Conservation (phyloP, 2,797 vertebrate species). For the Chromis chromis region DNA sequence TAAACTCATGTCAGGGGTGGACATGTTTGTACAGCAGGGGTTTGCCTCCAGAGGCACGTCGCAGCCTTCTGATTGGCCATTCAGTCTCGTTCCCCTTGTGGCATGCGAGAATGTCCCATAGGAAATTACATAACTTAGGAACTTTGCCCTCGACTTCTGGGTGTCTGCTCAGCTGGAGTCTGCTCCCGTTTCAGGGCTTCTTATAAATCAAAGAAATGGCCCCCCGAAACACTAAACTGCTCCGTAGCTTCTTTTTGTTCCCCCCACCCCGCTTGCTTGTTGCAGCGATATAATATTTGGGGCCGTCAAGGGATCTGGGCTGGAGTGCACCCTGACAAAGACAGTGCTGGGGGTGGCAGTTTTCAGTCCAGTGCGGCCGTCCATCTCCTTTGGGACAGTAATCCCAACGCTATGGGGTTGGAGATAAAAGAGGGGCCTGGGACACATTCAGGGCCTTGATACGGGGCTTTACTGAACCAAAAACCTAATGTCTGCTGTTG, state of each 20-base stretch:
- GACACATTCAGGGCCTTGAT: constrained; percentile 76
- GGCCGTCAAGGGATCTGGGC: constrained; percentile 42
- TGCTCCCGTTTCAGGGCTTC: constrained; percentile 43
- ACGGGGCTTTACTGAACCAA: constrained; percentile 74
- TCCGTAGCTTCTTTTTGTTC: neutral
- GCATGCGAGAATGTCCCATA: constrained; percentile 67
- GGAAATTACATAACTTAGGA: constrained; percentile 74
- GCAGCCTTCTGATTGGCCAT: constrained; percentile 61
- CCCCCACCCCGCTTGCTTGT: constrained; percentile 2
- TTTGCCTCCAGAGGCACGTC: constrained; percentile 59
- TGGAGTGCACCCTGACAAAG: constrained; percentile 69
- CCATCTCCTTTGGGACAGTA: constrained; percentile 76
- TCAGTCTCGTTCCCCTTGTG: constrained; percentile 40
- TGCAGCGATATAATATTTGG: constrained; percentile 56
- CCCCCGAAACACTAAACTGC: constrained; percentile 15
- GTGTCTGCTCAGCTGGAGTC: constrained; percentile 54
- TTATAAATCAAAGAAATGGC: constrained; percentile 46
- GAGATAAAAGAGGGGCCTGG: constrained; percentile 79
- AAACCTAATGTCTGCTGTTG: constrained; percentile 68
- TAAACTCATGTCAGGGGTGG: constrained; percentile 57
- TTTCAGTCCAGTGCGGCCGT: constrained; percentile 66
- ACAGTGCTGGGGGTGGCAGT: constrained; percentile 75
- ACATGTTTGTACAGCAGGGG: constrained; percentile 76
- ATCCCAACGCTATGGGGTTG: constrained; percentile 75
- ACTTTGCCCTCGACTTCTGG: constrained; percentile 61